Base-by-base conservation (phyloP, 2,888 invertebrate genomes). In the Drosophila multiciliata region DNA sequence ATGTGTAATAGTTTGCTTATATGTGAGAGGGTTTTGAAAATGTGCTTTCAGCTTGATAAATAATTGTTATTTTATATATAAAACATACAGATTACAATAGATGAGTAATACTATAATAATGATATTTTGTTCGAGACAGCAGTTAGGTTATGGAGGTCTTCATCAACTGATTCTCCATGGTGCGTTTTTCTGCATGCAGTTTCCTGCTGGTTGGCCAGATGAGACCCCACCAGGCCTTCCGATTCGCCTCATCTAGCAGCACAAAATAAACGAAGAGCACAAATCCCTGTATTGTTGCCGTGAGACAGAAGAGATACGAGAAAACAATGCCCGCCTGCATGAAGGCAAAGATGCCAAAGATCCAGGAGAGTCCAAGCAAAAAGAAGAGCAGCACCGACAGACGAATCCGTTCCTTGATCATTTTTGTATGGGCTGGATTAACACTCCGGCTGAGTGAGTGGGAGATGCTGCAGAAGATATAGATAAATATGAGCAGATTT, bases 191-290 rank as follows among this genome's bases (percentile, higher is more conserved):
- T 29, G 29, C 5, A 29, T 29, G 4, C 29, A 4, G 29, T 29
- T 4, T 29, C 5, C 5, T 29, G 5, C 29, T 29, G 5, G 29
- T 0, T 29, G 29, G 29, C 3, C 78, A 77, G 32, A 86, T 66
- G 2, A 89, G 17, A 0, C 42, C 45, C 12, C 61, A 1, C 88
- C 89, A 85, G 3, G 83, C 59, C 1, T 40, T 42, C 2, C 85
- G 85, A 52, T 95, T 94, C 15, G 92, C 90, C 1, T 94, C 94
- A 90, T 95, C 95, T 58, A 95, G 93, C 26, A 95, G 88, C 12
- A 95, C 93, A 87, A 95, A 95, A 90, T 95, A 95, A 29, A 95
- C 85, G 80, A 95, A 95, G 11, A 95, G 91, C 4, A 95, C 94
- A 84, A 95, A 95, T 0, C 95, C 95, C 83, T 95, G 95, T 40